These are phyloP conservation scores for Rattus rattus DNA, from an alignment of 2,113 vertebrate genomes.

Conservation along the genomic window DNA sequence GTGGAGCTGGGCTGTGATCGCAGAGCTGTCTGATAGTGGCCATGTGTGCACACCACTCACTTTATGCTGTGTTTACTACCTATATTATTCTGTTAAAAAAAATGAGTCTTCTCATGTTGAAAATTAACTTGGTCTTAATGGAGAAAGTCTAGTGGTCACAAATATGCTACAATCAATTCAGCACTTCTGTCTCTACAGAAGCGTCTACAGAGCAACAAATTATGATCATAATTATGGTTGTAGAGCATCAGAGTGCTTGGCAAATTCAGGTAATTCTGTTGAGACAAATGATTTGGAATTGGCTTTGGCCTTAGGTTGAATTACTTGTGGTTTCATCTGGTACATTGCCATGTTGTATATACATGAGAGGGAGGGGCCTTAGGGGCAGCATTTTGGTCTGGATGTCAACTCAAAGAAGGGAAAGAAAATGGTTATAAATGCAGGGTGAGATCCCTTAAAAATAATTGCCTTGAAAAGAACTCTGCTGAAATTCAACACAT, in stretches of 20 bases:
- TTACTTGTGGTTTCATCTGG: slow-evolving; percentile 58
- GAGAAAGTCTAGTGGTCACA: slow-evolving; percentile 76
- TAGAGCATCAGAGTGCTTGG: slow-evolving; percentile 70
- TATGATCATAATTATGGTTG: slow-evolving; percentile 64
- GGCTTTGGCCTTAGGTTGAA: slow-evolving; percentile 67
- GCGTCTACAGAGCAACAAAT: slow-evolving; percentile 63
- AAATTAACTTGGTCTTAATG: slow-evolving; percentile 77
- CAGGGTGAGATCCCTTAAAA: not conserved
- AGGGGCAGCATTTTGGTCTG: slow-evolving; percentile 10
- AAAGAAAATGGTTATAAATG: not conserved
- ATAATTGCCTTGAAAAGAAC: not conserved
- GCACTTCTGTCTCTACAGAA: slow-evolving; percentile 57
- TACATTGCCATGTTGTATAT: slow-evolving; percentile 4
- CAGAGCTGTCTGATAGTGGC: slow-evolving; percentile 60
- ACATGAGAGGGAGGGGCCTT: not conserved
- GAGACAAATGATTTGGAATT: slow-evolving; percentile 58
- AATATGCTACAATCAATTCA: slow-evolving; percentile 66
- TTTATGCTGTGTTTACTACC: slow-evolving; percentile 69
- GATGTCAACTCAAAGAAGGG: not conserved
- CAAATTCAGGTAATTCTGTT: slow-evolving; percentile 69
- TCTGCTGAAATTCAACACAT: not conserved
- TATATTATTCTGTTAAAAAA: slow-evolving; percentile 64
- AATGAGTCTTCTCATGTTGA: slow-evolving; percentile 66
- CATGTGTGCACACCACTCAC: slow-evolving; percentile 37
- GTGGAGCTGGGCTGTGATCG: slow-evolving; percentile 57